These are phyloP conservation scores for Callyntrura sp. DNA, from an alignment of 2,888 invertebrate species.

Conservation along the genomic window DNA sequence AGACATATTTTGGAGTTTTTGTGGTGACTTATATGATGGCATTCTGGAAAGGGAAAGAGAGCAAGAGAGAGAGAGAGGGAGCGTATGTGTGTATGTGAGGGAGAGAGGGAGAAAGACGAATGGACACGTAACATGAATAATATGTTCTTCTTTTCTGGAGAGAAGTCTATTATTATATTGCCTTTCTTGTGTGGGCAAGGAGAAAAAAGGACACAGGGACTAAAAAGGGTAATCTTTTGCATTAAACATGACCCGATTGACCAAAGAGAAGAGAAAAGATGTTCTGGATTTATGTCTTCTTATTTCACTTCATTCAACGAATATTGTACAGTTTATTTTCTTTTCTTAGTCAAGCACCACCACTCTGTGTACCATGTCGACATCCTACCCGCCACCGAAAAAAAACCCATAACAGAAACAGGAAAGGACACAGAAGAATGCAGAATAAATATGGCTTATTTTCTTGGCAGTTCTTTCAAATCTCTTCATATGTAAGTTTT, in stretches of 20 bases:
- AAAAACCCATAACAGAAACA: background rate
- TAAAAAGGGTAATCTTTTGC: slow-evolving; percentile 84
- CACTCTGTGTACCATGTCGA: background rate
- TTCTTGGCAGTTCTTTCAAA: slow-evolving; percentile 56
- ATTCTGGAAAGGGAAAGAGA: slow-evolving; percentile 3
- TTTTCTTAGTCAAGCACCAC: slow-evolving; percentile 17
- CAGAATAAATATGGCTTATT: slow-evolving; percentile 54
- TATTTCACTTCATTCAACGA: slow-evolving; percentile 10
- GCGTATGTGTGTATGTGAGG: background rate
- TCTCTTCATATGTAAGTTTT: slow-evolving; percentile 15
- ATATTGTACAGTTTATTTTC: slow-evolving; percentile 11
- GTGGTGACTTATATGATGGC: slow-evolving; percentile 27
- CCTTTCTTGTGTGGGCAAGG: slow-evolving; percentile 12
- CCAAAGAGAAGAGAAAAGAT: slow-evolving; percentile 81
- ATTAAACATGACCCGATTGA: slow-evolving; percentile 84
- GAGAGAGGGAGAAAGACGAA: background rate
- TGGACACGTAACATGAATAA: slow-evolving; percentile 52
- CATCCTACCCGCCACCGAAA: background rate
- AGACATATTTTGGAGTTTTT: slow-evolving; percentile 8
- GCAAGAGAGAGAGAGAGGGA: slow-evolving; percentile 3
- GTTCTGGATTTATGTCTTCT: slow-evolving; percentile 43
- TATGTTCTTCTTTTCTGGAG: slow-evolving; percentile 36
- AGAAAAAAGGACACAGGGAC: slow-evolving; percentile 72
- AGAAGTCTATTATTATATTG: slow-evolving; percentile 49
- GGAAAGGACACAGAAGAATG: slow-evolving; percentile 25